Conservation (phyloP, 2,113 vertebrate genomes). For the Prunella himalayana region DNA sequence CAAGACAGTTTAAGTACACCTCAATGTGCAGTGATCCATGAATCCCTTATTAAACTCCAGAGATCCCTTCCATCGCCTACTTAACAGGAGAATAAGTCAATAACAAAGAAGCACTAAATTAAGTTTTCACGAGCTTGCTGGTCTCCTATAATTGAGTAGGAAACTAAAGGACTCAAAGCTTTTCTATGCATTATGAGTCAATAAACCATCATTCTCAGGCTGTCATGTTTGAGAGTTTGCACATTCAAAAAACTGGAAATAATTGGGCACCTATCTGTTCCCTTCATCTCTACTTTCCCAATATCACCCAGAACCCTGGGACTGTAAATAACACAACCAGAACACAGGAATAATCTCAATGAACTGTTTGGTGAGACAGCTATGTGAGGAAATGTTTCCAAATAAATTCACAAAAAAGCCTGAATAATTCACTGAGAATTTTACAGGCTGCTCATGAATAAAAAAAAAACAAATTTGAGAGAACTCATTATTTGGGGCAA, state of each 20-base stretch:
- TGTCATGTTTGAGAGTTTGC: not conserved
- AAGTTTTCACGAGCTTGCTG: not conserved
- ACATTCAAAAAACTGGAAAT: not conserved
- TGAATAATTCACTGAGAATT: constrained; percentile 31
- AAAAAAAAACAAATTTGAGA: not conserved
- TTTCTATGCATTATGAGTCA: not conserved
- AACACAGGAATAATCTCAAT: not conserved
- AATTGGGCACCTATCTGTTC: not conserved
- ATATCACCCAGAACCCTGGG: not conserved
- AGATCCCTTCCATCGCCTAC: not conserved
- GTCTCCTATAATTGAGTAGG: not conserved
- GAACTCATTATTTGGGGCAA: not conserved
- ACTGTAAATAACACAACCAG: not conserved
- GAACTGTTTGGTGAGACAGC: not conserved
- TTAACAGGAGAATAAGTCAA: constrained; percentile 7
- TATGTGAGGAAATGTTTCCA: not conserved
- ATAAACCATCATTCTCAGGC: not conserved
- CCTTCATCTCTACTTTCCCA: not conserved
- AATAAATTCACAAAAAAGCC: constrained; percentile 6
- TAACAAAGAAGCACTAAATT: constrained; percentile 21
- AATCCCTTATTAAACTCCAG: constrained; percentile 13
- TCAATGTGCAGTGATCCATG: constrained; percentile 8
- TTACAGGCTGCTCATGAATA: not conserved
- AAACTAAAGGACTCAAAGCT: not conserved
- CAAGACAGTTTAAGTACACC: constrained; percentile 12